Evolutionary conservation across 1,140 invertebrate genomes (phyloP), one percentile per base, ranked within the genome.

Genomic region (Meteorus sp.): DNA sequence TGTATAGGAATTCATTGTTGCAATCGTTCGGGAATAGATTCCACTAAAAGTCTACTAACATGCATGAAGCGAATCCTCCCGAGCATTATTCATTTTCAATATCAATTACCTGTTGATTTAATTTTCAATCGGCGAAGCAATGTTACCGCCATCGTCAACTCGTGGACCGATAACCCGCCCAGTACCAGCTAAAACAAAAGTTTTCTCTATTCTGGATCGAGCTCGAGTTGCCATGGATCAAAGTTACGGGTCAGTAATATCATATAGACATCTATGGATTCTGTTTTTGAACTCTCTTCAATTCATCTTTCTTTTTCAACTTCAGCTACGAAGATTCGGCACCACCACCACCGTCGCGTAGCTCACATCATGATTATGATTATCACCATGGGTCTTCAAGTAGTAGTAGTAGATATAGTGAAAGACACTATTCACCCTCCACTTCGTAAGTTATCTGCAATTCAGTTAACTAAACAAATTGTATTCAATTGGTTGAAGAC

Each of bases 201-300:
- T 92, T 1, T 85, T 91, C 75, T 91, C 89, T 37, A 93, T 92
- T 63, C 79, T 93, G 59, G 91, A 93, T 76, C 84, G 89, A 52
- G 90, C 91, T 0, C 80, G 90, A 53, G 83, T 85, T 23, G 89
- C 90, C 9, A 91, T 93, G 87, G 89, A 92, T 72, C 85, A 89
- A 67, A 85, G 83, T 54, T 89, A 89, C 60, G 84, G 83, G 82
- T 89, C 66, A 74, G 75, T 60, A 52, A 15, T 44, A 45, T 47
- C 35, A 7, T 22, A 52, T 33, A n/a, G n/a, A n/a, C 33, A 13
- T 44, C 39, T 51, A 35, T 37, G 43, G 22, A 27, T 25, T 44
- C 35, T 35, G 19, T 35, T 53, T 22, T 48, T 29, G n/a, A n/a
- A n/a, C n/a, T n/a, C n/a, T n/a, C 11, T 29, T 25, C 48, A 33